Percentiles rank a stretch among this genome's conserved stretches.
These are phyloP conservation scores for Andrena hattorfiana DNA, from an alignment of 2,888 invertebrate genomes.

Conservation along the genomic window DNA sequence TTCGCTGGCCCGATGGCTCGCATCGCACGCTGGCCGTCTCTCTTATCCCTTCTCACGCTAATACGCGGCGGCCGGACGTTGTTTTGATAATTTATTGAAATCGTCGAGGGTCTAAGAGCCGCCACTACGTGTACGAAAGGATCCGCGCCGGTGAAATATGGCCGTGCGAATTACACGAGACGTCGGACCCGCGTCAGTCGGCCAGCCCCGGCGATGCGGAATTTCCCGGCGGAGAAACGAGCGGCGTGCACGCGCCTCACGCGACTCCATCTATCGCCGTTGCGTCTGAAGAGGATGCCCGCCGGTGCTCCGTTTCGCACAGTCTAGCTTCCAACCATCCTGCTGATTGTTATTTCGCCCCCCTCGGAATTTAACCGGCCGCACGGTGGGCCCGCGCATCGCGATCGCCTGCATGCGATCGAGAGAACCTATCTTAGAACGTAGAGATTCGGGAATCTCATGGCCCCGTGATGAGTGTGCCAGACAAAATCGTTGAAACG, in stretches of 20 bases:
- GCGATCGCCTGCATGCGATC: background rate
- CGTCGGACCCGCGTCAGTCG: conserved; percentile 73
- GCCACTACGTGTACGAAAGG: conserved; percentile 52
- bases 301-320: conserved; percentile 21
- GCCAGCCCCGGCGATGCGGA: conserved; percentile 62
- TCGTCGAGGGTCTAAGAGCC: conserved; percentile 69
- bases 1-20: conserved; percentile 29
- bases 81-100: conserved; percentile 81
- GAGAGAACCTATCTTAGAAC: background rate
- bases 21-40: conserved; percentile 32
- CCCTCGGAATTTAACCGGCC: conserved; percentile 19
- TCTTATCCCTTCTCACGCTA: conserved; percentile 66
- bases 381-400: background rate
- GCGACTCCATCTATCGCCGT: conserved; percentile 31
- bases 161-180: conserved; percentile 74
- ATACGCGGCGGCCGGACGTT: conserved; percentile 68
- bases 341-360: conserved; percentile 39
- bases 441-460: background rate
- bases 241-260: conserved; percentile 53
- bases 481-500: no score
- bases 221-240: conserved; percentile 74
- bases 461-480: no score
- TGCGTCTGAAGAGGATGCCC: conserved; percentile 7
- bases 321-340: conserved; percentile 21
- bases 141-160: conserved; percentile 74